Percentiles rank a stretch among this genome's conserved stretches.
Evolutionary conservation across 2,797 vertebrate genomes (phyloP).

Genomic region (Smutsia temminckii): DNA sequence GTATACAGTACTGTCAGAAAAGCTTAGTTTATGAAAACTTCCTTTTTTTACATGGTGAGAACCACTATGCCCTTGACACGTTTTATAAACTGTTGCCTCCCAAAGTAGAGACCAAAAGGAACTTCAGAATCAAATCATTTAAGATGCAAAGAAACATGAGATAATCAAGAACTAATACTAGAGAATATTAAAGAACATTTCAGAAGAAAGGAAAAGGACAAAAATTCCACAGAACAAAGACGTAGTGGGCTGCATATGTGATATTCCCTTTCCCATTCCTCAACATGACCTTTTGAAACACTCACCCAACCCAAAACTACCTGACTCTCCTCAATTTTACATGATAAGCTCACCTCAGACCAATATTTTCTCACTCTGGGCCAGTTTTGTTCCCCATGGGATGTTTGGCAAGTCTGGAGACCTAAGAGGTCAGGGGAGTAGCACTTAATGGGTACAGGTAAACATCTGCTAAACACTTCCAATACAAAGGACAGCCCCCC

Average conservation of each 20-base stretch:
- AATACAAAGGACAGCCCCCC: background rate
- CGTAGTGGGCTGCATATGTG: background rate
- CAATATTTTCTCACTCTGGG: background rate
- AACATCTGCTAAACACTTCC: background rate
- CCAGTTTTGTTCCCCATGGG: background rate
- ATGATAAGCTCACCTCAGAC: background rate
- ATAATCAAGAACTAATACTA: slow-evolving; percentile 4
- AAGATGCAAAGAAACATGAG: slow-evolving; percentile 16
- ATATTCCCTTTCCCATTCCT: slow-evolving; percentile 20
- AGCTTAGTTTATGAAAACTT: slow-evolving; percentile 52
- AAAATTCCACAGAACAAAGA: background rate
- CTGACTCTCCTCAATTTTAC: background rate
- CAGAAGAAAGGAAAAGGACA: slow-evolving; percentile 7
- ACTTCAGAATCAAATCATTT: slow-evolving; percentile 31
- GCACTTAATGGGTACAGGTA: background rate
- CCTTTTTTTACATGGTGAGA: slow-evolving; percentile 31
- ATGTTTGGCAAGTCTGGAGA: background rate
- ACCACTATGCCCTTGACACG: background rate
- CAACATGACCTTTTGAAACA: background rate
- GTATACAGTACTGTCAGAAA: slow-evolving; percentile 20
- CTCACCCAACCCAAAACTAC: background rate
- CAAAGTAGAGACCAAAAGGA: slow-evolving; percentile 48
- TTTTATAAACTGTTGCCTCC: slow-evolving; percentile 60
- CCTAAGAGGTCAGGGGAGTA: fast-evolving
- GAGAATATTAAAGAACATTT: background rate